Evolutionary conservation across 2,113 vertebrate species (phyloP).

Genomic region (Brienomyrus longianalis): DNA sequence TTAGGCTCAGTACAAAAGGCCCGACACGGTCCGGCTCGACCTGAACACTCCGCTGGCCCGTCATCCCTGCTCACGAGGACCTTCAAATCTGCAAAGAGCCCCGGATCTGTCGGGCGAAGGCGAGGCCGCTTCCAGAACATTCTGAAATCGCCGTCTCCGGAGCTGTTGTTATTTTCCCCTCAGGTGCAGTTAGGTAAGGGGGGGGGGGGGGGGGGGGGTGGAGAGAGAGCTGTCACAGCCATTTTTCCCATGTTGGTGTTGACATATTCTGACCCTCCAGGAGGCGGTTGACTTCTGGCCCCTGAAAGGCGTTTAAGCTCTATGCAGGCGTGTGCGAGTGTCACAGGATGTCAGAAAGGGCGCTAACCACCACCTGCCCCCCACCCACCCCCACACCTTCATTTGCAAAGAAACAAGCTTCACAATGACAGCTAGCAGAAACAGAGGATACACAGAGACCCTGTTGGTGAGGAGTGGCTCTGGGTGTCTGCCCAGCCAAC

Average conservation of each 20-base stretch:
- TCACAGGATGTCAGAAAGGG: not conserved
- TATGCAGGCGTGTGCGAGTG: too few relatives aligned
- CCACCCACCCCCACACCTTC: not conserved
- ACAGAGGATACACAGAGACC: not conserved
- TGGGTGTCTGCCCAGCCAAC: not conserved
- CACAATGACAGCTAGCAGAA: not conserved
- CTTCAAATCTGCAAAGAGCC: not conserved
- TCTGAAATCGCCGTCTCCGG: not conserved
- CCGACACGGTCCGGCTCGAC: not conserved
- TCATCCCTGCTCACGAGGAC: not conserved
- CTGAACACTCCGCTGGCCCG: not conserved
- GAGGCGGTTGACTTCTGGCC: too few relatives aligned
- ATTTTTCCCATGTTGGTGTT: not conserved
- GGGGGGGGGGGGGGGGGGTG: not conserved
- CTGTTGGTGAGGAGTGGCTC: not conserved
- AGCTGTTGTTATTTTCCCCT: not conserved
- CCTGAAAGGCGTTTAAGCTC: not conserved
- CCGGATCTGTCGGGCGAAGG: not conserved
- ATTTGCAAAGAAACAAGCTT: not conserved
- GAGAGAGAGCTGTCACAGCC: not conserved
- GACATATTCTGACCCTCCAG: not conserved
- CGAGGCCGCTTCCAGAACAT: not conserved
- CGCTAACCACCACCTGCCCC: not conserved
- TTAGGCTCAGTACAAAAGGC: not conserved
- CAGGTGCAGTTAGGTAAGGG: not conserved